Evolutionary conservation across 2,888 invertebrate genomes (phyloP), one percentile per base, ranked within the genome.

Genomic region (Leptinotarsa juncta): DNA sequence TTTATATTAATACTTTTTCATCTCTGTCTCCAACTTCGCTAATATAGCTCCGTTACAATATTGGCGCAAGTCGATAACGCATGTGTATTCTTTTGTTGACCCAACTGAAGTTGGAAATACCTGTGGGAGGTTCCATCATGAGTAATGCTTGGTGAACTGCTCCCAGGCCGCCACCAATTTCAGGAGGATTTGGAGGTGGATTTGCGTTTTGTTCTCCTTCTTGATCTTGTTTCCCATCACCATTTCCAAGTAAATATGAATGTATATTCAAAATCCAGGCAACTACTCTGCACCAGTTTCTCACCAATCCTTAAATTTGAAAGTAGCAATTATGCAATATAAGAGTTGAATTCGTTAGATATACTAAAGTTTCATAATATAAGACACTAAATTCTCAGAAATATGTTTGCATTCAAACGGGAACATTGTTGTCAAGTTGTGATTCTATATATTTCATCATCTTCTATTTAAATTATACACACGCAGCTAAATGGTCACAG

Each of bases 71-170:
- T 32, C 7, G 1, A 32, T 32, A 32, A 32, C 10, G 42, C 42
- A 42, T 42, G 42, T 42, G 10, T 42, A 42, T 42, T 42, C 10
- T 42, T 42, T 42, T 42, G 32, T 10, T 10, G 1, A 42, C 32
- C 32, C 32, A 42, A 42, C 7, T 42, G 32, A 42, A 10, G 32
- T 23, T 18, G 5, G 50, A 51, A 32, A 60, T 82, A 86, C 87
- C 87, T 67, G 85, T 85, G 1, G 18, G 88, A 18, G 92, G 93
- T 83, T 96, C 95, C 68, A 96, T 93, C 83, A 97, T 94, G 83
- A 97, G 90, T 76, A 98, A 89, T 0, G 97, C 97, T 89, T 97
- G 93, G 89, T 97, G 97, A 0, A 95, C 97, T 0, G 95, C 96
- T 0, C 95, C 97, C 12, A 93, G 87, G 32, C 89, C 89, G 12